Percentiles rank a stretch among this genome's conserved stretches.
Conservation (phyloP, 2,888 invertebrate genomes). For the Drosophila anomelani region DNA sequence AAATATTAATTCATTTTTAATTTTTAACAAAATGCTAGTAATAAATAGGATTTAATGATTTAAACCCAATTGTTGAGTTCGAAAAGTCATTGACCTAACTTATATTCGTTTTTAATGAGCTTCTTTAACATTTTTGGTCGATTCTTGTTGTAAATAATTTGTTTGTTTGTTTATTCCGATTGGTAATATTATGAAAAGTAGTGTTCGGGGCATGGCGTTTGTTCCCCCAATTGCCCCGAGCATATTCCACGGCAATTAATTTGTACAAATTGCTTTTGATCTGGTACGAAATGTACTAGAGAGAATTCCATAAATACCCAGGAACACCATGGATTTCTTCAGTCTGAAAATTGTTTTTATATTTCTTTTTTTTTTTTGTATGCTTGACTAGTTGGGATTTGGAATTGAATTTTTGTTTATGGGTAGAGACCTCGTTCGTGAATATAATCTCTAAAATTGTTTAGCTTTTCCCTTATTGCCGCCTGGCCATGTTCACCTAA, state of each 20-base stretch:
- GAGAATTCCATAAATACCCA: slow-evolving; percentile 36
- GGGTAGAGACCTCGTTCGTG: slow-evolving; percentile 24
- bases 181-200: slow-evolving; percentile 7
- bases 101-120: background rate
- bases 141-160: background rate
- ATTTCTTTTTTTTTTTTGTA: slow-evolving; percentile 8
- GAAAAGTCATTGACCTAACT: background rate
- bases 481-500: slow-evolving; percentile 1
- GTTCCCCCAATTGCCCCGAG: slow-evolving; percentile 30
- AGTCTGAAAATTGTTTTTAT: slow-evolving; percentile 3
- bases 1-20: too few species aligned
- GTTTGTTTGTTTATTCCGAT: slow-evolving; percentile 21
- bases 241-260: slow-evolving; percentile 35
- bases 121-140: slow-evolving; percentile 1
- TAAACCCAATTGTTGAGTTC: background rate
- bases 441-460: slow-evolving; percentile 34
- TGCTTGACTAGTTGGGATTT: slow-evolving; percentile 35
- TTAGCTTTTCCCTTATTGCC: slow-evolving; percentile 4
- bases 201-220: slow-evolving; percentile 5
- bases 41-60: background rate
- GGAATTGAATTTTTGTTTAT: slow-evolving; percentile 32
- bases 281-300: slow-evolving; percentile 32
- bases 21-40: too few species aligned
- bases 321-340: background rate
- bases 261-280: slow-evolving; percentile 54